Conservation (phyloP, 53 echinoderm and acorn worm genomes). For the Actinopyga echinites region DNA sequence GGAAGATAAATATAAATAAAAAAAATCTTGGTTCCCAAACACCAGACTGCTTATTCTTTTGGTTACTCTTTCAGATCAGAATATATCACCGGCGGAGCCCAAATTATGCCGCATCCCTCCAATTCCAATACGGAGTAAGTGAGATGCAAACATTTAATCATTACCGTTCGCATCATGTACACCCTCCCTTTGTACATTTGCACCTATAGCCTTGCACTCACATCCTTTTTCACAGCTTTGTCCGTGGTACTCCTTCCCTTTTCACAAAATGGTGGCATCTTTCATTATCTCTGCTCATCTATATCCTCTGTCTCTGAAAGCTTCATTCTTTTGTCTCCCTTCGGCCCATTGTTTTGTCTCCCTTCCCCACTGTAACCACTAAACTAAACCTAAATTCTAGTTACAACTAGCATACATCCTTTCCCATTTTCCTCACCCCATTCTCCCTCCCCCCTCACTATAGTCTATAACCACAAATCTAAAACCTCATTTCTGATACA, state of each 20-base stretch:
- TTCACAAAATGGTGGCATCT: slow-evolving; percentile 6
- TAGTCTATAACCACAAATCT: too few species aligned
- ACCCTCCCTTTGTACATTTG: not conserved
- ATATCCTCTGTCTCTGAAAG: not conserved
- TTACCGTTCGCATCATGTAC: not conserved
- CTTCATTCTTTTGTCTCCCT: not conserved
- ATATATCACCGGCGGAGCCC: slow-evolving; percentile 94
- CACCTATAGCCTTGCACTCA: not conserved
- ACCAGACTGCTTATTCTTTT: slow-evolving; percentile 2
- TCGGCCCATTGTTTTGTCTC: not conserved
- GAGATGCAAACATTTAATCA: slow-evolving; percentile 31
- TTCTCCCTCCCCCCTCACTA: too few species aligned
- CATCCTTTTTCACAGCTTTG: not conserved
- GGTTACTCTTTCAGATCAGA: slow-evolving; percentile 88
- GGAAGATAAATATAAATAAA: too few species aligned
- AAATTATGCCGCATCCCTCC: slow-evolving; percentile 95
- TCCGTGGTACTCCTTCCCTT: not conserved
- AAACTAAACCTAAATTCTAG: not conserved
- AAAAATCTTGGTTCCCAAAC: too few species aligned
- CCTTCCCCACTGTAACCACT: not conserved
- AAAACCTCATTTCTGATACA: too few species aligned
- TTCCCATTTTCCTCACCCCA: not conserved
- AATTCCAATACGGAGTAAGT: slow-evolving; percentile 98
- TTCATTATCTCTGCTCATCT: not conserved
- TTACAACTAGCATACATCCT: not conserved